A percentile compares a stretch with the other conserved stretches of the same genome.
These are phyloP conservation scores for Steinernema hermaphroditum DNA, from an alignment of 2,888 invertebrate species.

Conservation along the genomic window DNA sequence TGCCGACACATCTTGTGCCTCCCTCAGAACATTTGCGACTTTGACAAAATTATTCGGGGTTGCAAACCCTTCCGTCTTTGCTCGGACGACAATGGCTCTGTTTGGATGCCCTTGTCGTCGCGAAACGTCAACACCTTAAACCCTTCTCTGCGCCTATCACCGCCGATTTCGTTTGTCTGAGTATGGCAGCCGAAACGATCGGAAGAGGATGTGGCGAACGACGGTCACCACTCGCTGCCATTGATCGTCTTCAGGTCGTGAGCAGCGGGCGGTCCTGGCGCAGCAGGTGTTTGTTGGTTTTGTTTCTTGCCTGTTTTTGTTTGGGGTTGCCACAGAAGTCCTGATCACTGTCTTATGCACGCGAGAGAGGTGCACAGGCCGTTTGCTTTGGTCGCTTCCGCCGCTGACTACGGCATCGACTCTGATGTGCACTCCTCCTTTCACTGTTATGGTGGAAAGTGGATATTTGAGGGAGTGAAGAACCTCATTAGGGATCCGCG, in stretches of 20 bases:
- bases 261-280: conserved; percentile 30
- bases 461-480: background rate
- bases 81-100: background rate
- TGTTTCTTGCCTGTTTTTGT: conserved; percentile 29
- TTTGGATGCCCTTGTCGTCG: background rate
- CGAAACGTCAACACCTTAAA: background rate
- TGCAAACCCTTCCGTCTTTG: background rate
- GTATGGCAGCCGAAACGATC: conserved; percentile 25
- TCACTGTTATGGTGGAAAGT: background rate
- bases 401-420: background rate
- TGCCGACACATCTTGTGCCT: background rate
- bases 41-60: background rate
- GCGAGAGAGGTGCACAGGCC: background rate
- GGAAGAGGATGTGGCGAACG: conserved; percentile 31
- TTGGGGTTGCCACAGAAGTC: conserved; percentile 28
- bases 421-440: background rate
- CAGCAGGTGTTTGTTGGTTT: conserved; percentile 31
- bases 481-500: background rate
- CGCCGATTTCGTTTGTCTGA: conserved; percentile 6
- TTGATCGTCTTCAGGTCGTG: conserved; percentile 30
- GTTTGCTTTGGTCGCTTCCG: background rate
- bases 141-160: background rate
- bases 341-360: background rate
- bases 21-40: background rate
- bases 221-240: conserved; percentile 23